Percentiles rank a stretch among this genome's conserved stretches.
phyloP scores from a whole-genome alignment of 2,113 vertebrate species.

The Alligator mississippiensis region DNA sequence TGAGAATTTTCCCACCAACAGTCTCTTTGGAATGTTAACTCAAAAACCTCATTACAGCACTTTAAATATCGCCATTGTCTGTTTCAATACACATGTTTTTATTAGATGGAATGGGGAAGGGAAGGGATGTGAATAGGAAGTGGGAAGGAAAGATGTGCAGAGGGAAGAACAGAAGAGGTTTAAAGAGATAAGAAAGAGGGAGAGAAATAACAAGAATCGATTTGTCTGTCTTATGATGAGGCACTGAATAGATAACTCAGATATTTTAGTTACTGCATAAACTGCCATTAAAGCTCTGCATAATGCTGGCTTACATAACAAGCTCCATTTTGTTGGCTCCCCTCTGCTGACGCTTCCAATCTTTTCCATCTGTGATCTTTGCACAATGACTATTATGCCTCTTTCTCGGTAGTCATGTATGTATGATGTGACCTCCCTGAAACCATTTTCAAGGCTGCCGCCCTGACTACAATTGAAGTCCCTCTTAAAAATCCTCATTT shows the following conservation, averaged over 20 bases:
- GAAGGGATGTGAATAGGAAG: neutral
- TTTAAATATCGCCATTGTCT: neutral
- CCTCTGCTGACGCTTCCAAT: fast-evolving
- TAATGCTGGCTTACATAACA: neutral
- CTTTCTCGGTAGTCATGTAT: fast-evolving
- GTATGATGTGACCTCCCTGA: neutral
- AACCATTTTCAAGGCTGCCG: neutral
- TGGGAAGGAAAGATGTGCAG: fast-evolving
- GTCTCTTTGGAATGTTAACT: neutral
- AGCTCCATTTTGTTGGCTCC: neutral
- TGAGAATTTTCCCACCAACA: neutral
- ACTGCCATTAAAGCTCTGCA: neutral
- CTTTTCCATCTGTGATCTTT: neutral
- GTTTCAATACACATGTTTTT: fast-evolving
- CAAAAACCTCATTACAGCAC: neutral
- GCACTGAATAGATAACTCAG: neutral
- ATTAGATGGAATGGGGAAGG: neutral
- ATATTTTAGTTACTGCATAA: neutral
- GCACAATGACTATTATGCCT: neutral
- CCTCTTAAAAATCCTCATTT: neutral
- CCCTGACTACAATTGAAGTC: neutral
- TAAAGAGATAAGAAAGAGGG: neutral
- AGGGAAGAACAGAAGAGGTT: too few species aligned
- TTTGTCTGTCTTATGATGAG: fast-evolving
- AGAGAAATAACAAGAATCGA: neutral